Evolutionary conservation across 2,797 vertebrate genomes (phyloP), one percentile per base, ranked within the genome.

Genomic region (Iguana delicatissima): DNA sequence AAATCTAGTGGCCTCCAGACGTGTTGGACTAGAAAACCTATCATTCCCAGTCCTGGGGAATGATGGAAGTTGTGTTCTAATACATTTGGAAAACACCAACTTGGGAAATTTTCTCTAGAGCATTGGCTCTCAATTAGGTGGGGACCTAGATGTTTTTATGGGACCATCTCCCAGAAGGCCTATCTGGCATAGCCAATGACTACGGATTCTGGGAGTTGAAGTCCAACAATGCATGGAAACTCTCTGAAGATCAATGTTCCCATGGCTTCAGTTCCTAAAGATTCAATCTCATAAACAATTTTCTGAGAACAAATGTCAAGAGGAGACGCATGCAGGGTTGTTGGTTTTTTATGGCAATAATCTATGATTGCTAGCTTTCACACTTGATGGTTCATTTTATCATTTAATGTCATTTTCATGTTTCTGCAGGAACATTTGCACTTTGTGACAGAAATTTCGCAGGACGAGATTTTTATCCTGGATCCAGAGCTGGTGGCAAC

Each of bases 391-490:
- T 50, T 79, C 42, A 42, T 20, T 26, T 24, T 46, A 79, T 29
- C 26, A 18, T 16, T 22, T 80, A 2, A 88, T 91, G 38, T 86
- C 46, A n/a, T 55, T 79, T 85, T 89, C 86, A 50, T 96, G 73
- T 85, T 90, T 86, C 83, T 91, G 88, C 90, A 99, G 99, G 99
- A 99, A 98, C 99, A 99, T 95, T 98, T 99, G 91, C 99, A 99
- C 97, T 99, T 99, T 95, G 99, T 99, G 95, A 99, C 99, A 0
- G 99, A 99, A 96, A 99, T 99, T 95, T 99, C 99, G 93, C 99
- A 99, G 94, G 99, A 99, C 2, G 99, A 99, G 95, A 98, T 99
- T 92, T 99, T 99, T 92, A 99, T 99, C 96, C 96, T 99, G 97
- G 99, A 99, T 95, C 98, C 98, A 52, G 98, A 99, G 95, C 89